A percentile compares a stretch with the other conserved stretches of the same genome.
These are phyloP conservation scores for Sphaerophoria taeniata DNA, from an alignment of 2,888 invertebrate species.

Conservation along the genomic window DNA sequence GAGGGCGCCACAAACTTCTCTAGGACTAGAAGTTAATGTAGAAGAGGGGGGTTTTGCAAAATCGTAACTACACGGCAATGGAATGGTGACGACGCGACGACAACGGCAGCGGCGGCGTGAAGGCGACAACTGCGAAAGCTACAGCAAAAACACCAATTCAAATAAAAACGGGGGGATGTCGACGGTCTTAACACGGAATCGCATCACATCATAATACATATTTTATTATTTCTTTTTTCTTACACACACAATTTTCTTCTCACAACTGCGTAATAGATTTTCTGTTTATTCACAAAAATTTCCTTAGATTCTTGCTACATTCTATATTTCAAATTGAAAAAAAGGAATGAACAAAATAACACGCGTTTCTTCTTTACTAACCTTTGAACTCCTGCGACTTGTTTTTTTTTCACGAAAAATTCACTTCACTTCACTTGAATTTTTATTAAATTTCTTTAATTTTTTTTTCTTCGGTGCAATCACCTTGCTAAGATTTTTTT, in stretches of 20 bases:
- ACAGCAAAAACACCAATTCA: constrained; percentile 48
- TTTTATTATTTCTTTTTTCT: constrained; percentile 49
- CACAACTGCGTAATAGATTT: constrained; percentile 65
- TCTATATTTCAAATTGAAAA: neutral
- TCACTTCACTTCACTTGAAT: constrained; percentile 24
- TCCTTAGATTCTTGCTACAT: neutral
- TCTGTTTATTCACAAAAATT: constrained; percentile 17
- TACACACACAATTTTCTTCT: constrained; percentile 65
- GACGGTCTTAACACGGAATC: constrained; percentile 29
- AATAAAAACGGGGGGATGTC: constrained; percentile 35
- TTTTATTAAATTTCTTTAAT: neutral
- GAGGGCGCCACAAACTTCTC: constrained; percentile 53
- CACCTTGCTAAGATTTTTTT: constrained; percentile 66
- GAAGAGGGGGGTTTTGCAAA: constrained; percentile 40
- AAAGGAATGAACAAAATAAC: constrained; percentile 31
- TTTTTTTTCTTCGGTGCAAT: constrained; percentile 62
- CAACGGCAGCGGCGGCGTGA: neutral
- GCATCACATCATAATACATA: constrained; percentile 72
- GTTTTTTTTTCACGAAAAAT: constrained; percentile 61
- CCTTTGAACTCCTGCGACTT: constrained; percentile 65
- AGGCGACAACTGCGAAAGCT: constrained; percentile 26
- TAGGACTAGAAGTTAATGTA: constrained; percentile 38
- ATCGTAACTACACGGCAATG: constrained; percentile 34
- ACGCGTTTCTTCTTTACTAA: constrained; percentile 57
- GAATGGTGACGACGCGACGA: constrained; percentile 43